Evolutionary conservation across 2,113 vertebrate genomes (phyloP), one percentile per base, ranked within the genome.

Genomic region (Limanda limanda): DNA sequence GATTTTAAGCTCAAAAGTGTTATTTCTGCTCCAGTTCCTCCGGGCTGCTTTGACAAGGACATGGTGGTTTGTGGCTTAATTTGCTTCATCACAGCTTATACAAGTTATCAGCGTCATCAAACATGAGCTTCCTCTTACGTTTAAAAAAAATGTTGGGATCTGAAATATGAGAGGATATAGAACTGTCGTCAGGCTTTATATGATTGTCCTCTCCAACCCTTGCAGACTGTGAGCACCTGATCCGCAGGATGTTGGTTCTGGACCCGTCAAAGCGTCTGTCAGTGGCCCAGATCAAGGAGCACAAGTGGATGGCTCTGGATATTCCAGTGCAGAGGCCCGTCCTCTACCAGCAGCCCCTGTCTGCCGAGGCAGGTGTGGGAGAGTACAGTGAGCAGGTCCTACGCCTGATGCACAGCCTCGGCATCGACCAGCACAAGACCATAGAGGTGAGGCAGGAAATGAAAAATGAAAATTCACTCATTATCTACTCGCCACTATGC

Each of bases 341-440:
- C 65, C 95, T 97, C 10, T 98, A 99, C 79, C 94, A 97, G 21
- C 94, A 95, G 87, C 91, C 94, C 0, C 71, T 76, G 61, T 68
- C 89, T 14, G 83, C 92, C 9, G 96, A 97, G 74, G 88, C 87
- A 0, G 91, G 94, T 21, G 86, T 99, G 4, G 96, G 96, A 1
- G 96, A 97, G 68, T 97, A 96, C 90, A 99, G 98, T 1, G 98
- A 99, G 68, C 98, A 99, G 92, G 98, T 99, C 56, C 91, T 99
- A 18, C 92, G 98, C 55, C 87, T 99, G 59, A 99, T 99, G 98
- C 98, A 99, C 91, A 97, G 97, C 92, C 96, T 99, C 64, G 98
- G 98, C 76, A 97, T 99, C 62, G 98, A 99, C 91, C 98, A 99
- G 74, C 97, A 98, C 89, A 99, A 99, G 91, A 99, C 98, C 0